Evolutionary conservation across 1,140 invertebrate species (phyloP).

Genomic region (Aphelinus certus): DNA sequence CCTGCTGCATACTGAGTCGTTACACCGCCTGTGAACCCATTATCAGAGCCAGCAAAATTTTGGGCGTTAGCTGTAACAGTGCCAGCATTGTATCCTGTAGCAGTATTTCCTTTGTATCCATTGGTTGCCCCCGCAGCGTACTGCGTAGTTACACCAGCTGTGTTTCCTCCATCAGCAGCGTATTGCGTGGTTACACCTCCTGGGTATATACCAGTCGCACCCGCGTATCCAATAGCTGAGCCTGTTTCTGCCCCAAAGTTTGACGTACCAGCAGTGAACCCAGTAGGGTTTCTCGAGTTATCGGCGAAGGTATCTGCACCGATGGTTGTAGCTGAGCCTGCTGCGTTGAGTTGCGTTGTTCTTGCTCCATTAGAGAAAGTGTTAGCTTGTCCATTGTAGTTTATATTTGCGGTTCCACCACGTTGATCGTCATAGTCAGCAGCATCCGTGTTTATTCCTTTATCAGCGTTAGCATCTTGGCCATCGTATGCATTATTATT

Average conservation of each 20-base stretch:
- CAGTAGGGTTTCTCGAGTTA: slow-evolving; percentile 19
- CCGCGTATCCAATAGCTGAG: no score
- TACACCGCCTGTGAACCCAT: slow-evolving; percentile 3
- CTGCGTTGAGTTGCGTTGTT: slow-evolving; percentile 22
- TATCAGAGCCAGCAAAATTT: background rate
- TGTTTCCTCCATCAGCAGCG: background rate
- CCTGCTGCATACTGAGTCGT: background rate
- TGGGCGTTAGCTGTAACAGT: background rate
- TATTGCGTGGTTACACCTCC: no score
- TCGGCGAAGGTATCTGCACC: background rate
- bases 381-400: slow-evolving; percentile 15
- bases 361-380: background rate
- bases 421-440: slow-evolving; percentile 34
- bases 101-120: background rate
- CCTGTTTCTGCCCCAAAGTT: slow-evolving; percentile 1
- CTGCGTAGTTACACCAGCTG: slow-evolving; percentile 2
- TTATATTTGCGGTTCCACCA: background rate
- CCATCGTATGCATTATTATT: slow-evolving; percentile 31
- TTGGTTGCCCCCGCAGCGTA: slow-evolving; percentile 1
- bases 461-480: slow-evolving; percentile 30
- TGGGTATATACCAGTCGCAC: no score
- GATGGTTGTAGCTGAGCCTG: background rate
- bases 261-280: slow-evolving; percentile 4
- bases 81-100: background rate
- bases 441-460: slow-evolving; percentile 32